Evolutionary conservation across 2,113 vertebrate species (phyloP).

Genomic region (Salvelinus namaycush): DNA sequence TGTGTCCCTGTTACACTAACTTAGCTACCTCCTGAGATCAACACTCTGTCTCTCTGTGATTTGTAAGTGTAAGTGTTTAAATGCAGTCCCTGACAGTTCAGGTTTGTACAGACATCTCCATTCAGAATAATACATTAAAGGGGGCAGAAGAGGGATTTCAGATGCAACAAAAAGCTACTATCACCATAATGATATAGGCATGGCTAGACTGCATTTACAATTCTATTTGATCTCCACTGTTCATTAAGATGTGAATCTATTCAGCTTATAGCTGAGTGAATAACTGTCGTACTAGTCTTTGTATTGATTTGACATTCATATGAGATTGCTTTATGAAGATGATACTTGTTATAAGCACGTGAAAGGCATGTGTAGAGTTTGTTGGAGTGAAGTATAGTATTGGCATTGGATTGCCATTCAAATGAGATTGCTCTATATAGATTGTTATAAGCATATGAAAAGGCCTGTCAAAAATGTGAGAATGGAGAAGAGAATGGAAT

Average conservation of each 20-base stretch:
- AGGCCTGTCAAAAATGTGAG: too few relatives aligned
- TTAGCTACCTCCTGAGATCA: slow-evolving; percentile 39
- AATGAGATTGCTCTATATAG: too few relatives aligned
- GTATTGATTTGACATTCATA: too few relatives aligned
- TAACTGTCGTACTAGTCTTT: background rate
- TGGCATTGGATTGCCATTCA: too few relatives aligned
- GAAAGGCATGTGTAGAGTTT: too few relatives aligned
- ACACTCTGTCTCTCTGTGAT: slow-evolving; percentile 46
- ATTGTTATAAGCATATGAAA: too few relatives aligned
- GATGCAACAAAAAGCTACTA: slow-evolving; percentile 30
- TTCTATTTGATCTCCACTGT: slow-evolving; percentile 60
- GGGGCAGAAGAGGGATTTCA: slow-evolving; percentile 48
- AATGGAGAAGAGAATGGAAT: too few relatives aligned
- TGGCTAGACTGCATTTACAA: slow-evolving; percentile 65
- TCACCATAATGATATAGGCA: slow-evolving; percentile 45
- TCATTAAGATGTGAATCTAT: too few relatives aligned
- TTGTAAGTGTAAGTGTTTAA: slow-evolving; percentile 26
- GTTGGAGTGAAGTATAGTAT: too few relatives aligned
- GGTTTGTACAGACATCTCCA: too few relatives aligned
- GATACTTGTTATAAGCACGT: too few relatives aligned
- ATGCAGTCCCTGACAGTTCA: slow-evolving; percentile 40
- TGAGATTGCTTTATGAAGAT: too few relatives aligned
- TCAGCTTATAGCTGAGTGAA: background rate
- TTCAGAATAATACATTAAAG: slow-evolving; percentile 35
- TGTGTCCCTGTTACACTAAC: slow-evolving; percentile 26